A percentile compares a stretch with the other conserved stretches of the same genome.
Evolutionary conservation across 1,140 invertebrate species (phyloP).

Genomic region (Antheraea pernyi): DNA sequence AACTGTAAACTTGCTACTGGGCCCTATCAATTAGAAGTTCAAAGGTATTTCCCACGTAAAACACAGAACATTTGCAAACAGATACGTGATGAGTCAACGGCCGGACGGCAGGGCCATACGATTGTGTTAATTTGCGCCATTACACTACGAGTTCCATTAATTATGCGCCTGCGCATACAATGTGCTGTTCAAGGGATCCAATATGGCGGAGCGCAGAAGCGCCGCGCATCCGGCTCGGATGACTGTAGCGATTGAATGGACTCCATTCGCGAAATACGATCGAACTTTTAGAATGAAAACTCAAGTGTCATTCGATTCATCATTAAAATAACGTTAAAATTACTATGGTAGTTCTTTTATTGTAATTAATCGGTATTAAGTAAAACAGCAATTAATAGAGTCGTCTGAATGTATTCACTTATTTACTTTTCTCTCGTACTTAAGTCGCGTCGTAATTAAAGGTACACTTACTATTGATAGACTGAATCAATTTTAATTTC

Average conservation of each 20-base stretch:
- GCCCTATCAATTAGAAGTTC: neutral
- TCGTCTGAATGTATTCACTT: too few relatives aligned
- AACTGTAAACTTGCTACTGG: too few relatives aligned
- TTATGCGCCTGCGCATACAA: slow-evolving; percentile 12
- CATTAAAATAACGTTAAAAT: too few relatives aligned
- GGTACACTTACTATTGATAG: too few relatives aligned
- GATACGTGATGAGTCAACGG: neutral
- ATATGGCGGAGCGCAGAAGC: slow-evolving; percentile 7
- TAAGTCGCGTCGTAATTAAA: too few relatives aligned
- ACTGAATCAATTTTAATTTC: too few relatives aligned
- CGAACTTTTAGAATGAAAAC: neutral
- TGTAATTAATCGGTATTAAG: too few relatives aligned
- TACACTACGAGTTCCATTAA: slow-evolving; percentile 12
- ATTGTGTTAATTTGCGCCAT: slow-evolving; percentile 8
- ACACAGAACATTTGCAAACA: neutral
- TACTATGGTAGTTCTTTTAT: too few relatives aligned
- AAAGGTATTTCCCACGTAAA: slow-evolving; percentile 2
- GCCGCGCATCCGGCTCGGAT: slow-evolving; percentile 3
- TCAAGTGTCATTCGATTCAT: too few relatives aligned
- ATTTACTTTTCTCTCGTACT: too few relatives aligned
- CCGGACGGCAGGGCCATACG: slow-evolving; percentile 9
- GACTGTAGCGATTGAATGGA: slow-evolving; percentile 5
- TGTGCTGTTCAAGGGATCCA: slow-evolving; percentile 1
- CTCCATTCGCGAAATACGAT: slow-evolving; percentile 6
- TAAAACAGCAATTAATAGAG: too few relatives aligned